Percentiles rank a stretch among this genome's conserved stretches.
Conservation (phyloP, 2,888 invertebrate species). For the Trissoscelio sp. region DNA sequence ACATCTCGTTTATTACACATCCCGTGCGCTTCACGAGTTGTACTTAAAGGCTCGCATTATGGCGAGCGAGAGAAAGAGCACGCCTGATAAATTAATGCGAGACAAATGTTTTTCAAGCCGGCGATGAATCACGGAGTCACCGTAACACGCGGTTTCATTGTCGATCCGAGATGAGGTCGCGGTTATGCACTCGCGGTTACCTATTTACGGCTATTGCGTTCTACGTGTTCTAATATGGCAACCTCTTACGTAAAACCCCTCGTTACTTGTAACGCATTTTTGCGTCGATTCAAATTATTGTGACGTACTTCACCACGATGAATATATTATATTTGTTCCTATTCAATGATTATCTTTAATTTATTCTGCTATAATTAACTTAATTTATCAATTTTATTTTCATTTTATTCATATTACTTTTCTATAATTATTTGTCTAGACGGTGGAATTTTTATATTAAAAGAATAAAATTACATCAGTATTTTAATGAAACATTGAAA, state of each 20-base stretch:
- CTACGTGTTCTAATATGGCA: constrained; percentile 69
- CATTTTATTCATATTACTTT: too few relatives aligned
- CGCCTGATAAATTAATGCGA: constrained; percentile 60
- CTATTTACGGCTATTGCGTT: constrained; percentile 75
- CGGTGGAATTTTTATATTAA: too few relatives aligned
- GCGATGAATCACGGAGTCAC: constrained; percentile 62
- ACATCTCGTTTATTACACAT: constrained; percentile 69
- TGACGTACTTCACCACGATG: constrained; percentile 5
- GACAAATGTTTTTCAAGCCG: constrained; percentile 54
- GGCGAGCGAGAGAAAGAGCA: constrained; percentile 19
- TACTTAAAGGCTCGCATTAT: constrained; percentile 61
- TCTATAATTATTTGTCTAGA: too few relatives aligned
- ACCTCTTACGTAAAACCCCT: constrained; percentile 71
- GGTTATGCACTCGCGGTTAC: constrained; percentile 65
- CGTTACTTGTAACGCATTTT: constrained; percentile 69
- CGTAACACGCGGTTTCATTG: constrained; percentile 64
- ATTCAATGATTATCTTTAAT: constrained; percentile 6
- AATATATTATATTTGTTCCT: constrained; percentile 16
- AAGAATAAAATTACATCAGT: too few relatives aligned
- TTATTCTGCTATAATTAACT: constrained; percentile 17
- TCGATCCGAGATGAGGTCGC: constrained; percentile 64
- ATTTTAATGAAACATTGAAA: too few relatives aligned
- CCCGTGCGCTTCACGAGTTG: constrained; percentile 63
- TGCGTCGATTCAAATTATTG: constrained; percentile 49
- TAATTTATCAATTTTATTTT: too few relatives aligned